Conservation (phyloP, 2,113 vertebrate genomes). For the Seriola quinqueradiata region DNA sequence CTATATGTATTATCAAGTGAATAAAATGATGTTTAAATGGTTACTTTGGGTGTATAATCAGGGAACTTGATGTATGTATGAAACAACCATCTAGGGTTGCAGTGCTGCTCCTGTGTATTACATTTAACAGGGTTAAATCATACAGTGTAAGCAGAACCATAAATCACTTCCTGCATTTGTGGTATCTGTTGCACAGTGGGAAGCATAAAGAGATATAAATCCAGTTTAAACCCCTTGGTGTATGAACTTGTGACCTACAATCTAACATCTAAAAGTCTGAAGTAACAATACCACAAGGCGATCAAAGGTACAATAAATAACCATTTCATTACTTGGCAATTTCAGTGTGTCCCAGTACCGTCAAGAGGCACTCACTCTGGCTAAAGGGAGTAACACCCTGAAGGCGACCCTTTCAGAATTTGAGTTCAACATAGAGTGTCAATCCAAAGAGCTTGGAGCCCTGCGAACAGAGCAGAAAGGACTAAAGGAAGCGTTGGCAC, state of each 20-base stretch:
- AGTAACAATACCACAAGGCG: not conserved
- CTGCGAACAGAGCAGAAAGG: conserved; percentile 62
- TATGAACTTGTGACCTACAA: not conserved
- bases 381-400: conserved; percentile 63
- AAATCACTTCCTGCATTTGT: not conserved
- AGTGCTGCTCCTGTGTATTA: too few relatives aligned
- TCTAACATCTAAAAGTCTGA: conserved; percentile 1
- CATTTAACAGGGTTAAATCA: too few relatives aligned
- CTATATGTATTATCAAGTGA: too few relatives aligned
- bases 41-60: too few relatives aligned
- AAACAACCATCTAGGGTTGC: too few relatives aligned
- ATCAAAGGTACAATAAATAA: not conserved
- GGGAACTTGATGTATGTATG: too few relatives aligned
- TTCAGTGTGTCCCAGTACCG: conserved; percentile 79
- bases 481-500: conserved; percentile 61
- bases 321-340: not conserved
- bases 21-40: too few relatives aligned
- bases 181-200: too few relatives aligned
- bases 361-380: conserved; percentile 78
- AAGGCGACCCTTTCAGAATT: conserved; percentile 69
- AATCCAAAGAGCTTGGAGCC: conserved; percentile 75
- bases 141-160: not conserved
- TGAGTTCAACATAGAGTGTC: conserved; percentile 78
- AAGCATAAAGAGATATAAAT: not conserved
- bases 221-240: not conserved